Percentiles rank a stretch among this genome's conserved stretches.
Evolutionary conservation across 2,113 vertebrate species (phyloP).

Genomic region (Phaethon lepturus): DNA sequence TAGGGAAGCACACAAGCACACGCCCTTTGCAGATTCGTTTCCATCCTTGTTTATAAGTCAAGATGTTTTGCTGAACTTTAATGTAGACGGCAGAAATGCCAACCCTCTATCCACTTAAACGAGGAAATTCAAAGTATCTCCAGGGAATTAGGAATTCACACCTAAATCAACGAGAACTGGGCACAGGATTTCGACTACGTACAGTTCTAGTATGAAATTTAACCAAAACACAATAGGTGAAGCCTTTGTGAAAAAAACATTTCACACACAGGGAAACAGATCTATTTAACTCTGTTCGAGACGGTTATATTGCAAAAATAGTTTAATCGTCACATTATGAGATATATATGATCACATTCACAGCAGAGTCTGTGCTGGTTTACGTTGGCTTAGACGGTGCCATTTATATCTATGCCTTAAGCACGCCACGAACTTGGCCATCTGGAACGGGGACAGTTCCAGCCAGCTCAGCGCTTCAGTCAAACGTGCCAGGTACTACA

Average conservation of each 20-base stretch:
- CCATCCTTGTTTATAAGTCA: not conserved
- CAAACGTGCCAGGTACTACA: not conserved
- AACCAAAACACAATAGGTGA: not conserved
- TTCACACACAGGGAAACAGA: not conserved
- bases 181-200: not conserved
- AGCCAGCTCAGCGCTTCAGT: not conserved
- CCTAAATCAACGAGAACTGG: not conserved
- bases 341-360: not conserved
- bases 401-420: not conserved
- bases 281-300: not conserved
- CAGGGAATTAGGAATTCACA: not conserved
- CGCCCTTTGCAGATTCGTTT: not conserved
- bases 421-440: not conserved
- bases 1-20: not conserved
- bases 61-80: not conserved
- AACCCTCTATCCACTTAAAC: not conserved
- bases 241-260: not conserved
- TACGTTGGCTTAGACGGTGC: accelerated
- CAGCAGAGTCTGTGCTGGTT: not conserved
- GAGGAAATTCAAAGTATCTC: not conserved
- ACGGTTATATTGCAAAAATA: not conserved
- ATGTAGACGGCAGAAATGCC: not conserved
- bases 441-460: not conserved
- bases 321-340: not conserved
- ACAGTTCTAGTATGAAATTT: not conserved